Conservation (phyloP, 2,888 invertebrate species). For the Xestia c-nigrum region DNA sequence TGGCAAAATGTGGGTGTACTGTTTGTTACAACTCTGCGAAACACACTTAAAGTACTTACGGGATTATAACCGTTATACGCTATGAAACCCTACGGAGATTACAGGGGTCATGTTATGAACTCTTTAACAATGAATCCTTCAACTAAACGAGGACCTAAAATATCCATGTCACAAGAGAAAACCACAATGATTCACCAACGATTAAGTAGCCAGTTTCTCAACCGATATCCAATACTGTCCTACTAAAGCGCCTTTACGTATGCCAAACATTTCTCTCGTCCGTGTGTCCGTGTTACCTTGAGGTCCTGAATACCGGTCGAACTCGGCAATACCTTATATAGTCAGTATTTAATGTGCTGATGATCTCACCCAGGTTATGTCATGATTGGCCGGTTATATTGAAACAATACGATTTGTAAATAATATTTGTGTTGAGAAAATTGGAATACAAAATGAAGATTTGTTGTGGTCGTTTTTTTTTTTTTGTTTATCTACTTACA, state of each 20-base stretch:
- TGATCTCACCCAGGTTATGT: conserved; percentile 67
- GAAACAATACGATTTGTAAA: conserved; percentile 15
- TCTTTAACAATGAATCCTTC: neutral
- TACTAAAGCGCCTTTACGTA: conserved; percentile 27
- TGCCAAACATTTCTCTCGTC: conserved; percentile 49
- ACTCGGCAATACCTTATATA: conserved; percentile 56
- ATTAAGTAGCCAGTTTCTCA: conserved; percentile 29
- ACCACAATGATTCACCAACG: conserved; percentile 35
- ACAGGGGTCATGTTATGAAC: neutral
- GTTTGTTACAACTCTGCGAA: too few species aligned
- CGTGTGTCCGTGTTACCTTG: conserved; percentile 63
- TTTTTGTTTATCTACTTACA: too few species aligned
- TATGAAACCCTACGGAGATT: too few species aligned
- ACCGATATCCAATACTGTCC: conserved; percentile 37
- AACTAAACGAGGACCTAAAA: conserved; percentile 7
- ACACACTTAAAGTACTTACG: too few species aligned
- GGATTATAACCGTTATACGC: too few species aligned
- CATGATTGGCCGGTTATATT: conserved; percentile 48
- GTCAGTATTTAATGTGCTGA: conserved; percentile 40
- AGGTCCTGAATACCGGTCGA: conserved; percentile 49
- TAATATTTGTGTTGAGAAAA: neutral
- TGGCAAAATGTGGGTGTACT: too few species aligned
- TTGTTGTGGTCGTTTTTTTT: neutral
- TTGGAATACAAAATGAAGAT: neutral
- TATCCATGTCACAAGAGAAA: conserved; percentile 16